phyloP scores from a whole-genome alignment of 2,888 invertebrate species.

The Actias luna region DNA sequence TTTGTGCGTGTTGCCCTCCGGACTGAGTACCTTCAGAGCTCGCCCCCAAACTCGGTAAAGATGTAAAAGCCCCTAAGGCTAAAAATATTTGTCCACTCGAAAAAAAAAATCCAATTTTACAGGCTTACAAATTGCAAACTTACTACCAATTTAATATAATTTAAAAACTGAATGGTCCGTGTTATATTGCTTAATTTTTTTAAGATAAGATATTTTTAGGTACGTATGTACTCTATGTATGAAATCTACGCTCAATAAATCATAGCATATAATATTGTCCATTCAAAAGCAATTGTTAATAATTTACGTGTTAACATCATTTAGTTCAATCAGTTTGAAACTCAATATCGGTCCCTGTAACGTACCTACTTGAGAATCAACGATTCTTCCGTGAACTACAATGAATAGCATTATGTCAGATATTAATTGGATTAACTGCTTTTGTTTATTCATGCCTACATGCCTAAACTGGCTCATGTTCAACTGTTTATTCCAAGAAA shows the following conservation, averaged over 20 bases:
- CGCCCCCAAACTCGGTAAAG: too few species aligned
- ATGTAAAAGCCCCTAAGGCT: too few species aligned
- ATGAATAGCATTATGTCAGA: slow-evolving; percentile 56
- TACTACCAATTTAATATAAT: too few species aligned
- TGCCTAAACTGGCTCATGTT: slow-evolving; percentile 8
- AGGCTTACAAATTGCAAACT: too few species aligned
- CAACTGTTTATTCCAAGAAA: slow-evolving; percentile 6
- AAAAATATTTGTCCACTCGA: too few species aligned
- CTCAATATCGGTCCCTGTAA: slow-evolving; percentile 34
- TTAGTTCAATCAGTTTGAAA: slow-evolving; percentile 36
- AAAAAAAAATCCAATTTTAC: too few species aligned
- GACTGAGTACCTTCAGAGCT: too few species aligned
- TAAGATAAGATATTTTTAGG: too few species aligned
- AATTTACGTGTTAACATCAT: slow-evolving; percentile 6
- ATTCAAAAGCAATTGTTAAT: not conserved
- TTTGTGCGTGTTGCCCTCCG: too few species aligned
- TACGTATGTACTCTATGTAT: too few species aligned
- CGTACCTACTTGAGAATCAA: slow-evolving; percentile 25
- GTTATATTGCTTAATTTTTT: too few species aligned
- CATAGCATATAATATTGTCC: not conserved
- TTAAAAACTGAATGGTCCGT: too few species aligned
- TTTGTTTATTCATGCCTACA: slow-evolving; percentile 15
- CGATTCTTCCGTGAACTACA: slow-evolving; percentile 63
- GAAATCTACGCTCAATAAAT: not conserved
- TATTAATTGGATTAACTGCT: slow-evolving; percentile 50